Evolutionary conservation across 2,797 vertebrate genomes (phyloP).

Genomic region (Anabacerthia variegaticeps): DNA sequence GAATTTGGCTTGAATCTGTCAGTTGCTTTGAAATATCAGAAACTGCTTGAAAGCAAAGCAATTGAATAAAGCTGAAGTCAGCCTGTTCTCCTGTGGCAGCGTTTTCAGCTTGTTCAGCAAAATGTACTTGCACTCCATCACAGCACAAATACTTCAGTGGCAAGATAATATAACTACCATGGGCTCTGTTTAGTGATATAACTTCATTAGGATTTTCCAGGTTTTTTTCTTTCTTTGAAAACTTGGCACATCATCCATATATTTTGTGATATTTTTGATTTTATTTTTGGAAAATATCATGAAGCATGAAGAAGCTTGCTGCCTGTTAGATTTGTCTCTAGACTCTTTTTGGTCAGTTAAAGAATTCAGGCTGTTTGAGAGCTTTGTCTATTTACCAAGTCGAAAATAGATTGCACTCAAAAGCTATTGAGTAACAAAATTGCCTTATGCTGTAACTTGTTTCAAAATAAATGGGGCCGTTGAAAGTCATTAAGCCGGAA

Average conservation of each 20-base stretch:
- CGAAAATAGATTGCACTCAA: background rate
- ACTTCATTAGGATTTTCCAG: background rate
- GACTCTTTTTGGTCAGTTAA: background rate
- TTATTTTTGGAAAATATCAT: background rate
- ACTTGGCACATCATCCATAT: background rate
- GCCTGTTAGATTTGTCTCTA: background rate
- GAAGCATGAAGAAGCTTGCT: background rate
- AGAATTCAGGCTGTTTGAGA: background rate
- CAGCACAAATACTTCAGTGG: background rate
- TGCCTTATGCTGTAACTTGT: background rate
- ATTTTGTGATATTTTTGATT: background rate
- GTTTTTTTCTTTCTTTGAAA: background rate
- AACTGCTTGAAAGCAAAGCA: slow-evolving; percentile 17
- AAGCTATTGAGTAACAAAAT: background rate
- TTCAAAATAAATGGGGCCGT: slow-evolving; percentile 39
- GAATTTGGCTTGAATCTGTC: slow-evolving; percentile 32
- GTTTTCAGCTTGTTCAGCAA: slow-evolving; percentile 41
- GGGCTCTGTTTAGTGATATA: background rate
- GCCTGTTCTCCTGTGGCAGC: background rate
- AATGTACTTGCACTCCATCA: background rate
- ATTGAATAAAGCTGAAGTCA: slow-evolving; percentile 42
- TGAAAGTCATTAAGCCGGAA: slow-evolving; percentile 22
- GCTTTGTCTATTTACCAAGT: background rate
- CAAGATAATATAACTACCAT: background rate
- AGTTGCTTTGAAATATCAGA: slow-evolving; percentile 30